Evolutionary conservation across 2,888 invertebrate genomes (phyloP), one percentile per base, ranked within the genome.

Genomic region (Tenthredo amoena): DNA sequence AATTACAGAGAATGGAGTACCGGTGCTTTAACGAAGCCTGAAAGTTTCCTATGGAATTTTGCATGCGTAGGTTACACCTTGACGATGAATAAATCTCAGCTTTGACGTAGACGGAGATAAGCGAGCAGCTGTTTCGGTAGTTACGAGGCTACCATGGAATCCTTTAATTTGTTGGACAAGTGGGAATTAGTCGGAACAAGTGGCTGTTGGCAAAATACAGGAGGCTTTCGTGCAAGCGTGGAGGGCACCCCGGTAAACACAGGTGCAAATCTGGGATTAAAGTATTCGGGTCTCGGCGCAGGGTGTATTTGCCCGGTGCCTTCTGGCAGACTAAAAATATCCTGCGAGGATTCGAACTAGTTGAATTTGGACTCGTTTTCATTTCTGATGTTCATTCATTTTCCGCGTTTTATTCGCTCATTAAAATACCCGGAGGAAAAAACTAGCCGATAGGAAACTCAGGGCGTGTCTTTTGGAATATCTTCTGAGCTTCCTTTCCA

Each of bases 401-500:
- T 85, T 7, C 55, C n/a, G n/a, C 55, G n/a, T 55, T 55, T 55
- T 55, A 55, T 55, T 55, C 55, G 34, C 79, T 68, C 83, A 84
- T 76, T 81, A 85, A 86, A 85, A 86, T 81, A 43, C 43, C 74
- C 71, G 84, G 26, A 85, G 72, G 65, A 47, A 72, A 84, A 71
- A 82, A 86, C 40, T 79, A 21, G 31, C 21, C 6, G 4, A 43
- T 92, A 91, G 90, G 91, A 92, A 90, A 90, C 89, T 87, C 89
- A 90, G 91, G 92, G 92, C 91, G 91, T 90, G 89, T 88, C 91
- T 89, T 86, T 89, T 88, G 88, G 89, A 88, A 87, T 90, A 88
- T 91, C 88, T 88, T 88, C 89, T 89, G 87, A 87, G 89, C 89
- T 90, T 89, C 88, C 90, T 90, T 88, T 89, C 90, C 21, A 72